A percentile compares a stretch with the other conserved stretches of the same genome.
phyloP scores from a whole-genome alignment of 2,888 invertebrate genomes.

The Conus canariensis region DNA sequence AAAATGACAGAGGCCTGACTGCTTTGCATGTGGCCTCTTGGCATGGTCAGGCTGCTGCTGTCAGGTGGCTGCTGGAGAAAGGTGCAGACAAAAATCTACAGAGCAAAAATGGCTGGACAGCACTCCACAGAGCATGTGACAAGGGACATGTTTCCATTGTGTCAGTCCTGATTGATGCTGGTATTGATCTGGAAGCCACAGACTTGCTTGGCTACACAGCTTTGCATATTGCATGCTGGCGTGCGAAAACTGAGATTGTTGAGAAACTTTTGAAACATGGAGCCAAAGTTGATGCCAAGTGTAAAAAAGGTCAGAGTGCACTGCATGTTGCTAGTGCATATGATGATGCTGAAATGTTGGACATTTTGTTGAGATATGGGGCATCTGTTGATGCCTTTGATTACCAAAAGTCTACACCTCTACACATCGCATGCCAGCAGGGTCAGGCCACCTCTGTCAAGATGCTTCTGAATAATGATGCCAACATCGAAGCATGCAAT shows the following conservation, averaged over 20 bases:
- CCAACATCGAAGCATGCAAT: not conserved
- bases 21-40: constrained; percentile 15
- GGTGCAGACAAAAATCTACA: not conserved
- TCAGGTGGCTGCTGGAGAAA: not conserved
- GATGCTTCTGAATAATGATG: not conserved
- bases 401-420: not conserved
- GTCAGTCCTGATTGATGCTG: not conserved
- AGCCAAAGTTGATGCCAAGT: not conserved
- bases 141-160: not conserved
- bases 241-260: too few species aligned
- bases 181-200: not conserved
- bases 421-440: not conserved
- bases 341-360: not conserved
- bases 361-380: not conserved
- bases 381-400: not conserved
- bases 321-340: not conserved
- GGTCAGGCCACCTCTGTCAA: not conserved
- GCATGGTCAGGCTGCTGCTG: not conserved
- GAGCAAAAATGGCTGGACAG: constrained; percentile 9
- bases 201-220: not conserved
- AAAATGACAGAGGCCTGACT: not conserved
- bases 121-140: constrained; percentile 17
- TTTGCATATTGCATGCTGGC: not conserved
- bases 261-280: not conserved
- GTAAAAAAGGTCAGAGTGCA: not conserved